Conservation (phyloP, 2,888 invertebrate genomes). For the Leptogaster cylindrica region DNA sequence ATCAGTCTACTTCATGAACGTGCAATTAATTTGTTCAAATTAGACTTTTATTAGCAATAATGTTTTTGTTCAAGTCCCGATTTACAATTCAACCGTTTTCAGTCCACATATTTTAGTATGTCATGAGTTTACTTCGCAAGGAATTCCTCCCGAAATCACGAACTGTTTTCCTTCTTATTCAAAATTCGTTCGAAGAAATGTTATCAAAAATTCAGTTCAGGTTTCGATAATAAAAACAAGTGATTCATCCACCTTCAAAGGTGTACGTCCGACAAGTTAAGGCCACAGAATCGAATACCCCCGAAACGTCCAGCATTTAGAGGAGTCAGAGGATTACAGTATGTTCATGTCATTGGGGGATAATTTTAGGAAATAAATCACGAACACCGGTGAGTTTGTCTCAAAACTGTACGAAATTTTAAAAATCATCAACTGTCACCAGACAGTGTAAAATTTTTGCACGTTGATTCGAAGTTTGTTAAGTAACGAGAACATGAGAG, state of each 20-base stretch:
- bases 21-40: constrained; percentile 5
- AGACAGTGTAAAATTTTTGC: constrained; percentile 10
- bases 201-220: constrained; percentile 39
- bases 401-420: no score
- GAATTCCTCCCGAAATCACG: constrained; percentile 23
- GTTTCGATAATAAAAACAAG: constrained; percentile 36
- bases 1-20: constrained; percentile 60
- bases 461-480: constrained; percentile 6
- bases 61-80: no score
- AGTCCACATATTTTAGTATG: constrained; percentile 12
- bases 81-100: background rate
- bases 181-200: constrained; percentile 18
- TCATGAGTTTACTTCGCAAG: constrained; percentile 9
- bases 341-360: constrained; percentile 22
- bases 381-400: constrained; percentile 9
- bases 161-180: background rate
- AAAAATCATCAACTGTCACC: background rate
- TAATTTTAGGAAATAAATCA: constrained; percentile 32
- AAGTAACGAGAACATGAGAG: background rate
- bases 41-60: constrained; percentile 5
- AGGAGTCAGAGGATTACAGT: background rate
- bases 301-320: background rate
- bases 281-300: background rate
- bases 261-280: background rate
- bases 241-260: constrained; percentile 21